Evolutionary conservation across 1,140 invertebrate species (phyloP), one percentile per base, ranked within the genome.

Genomic region (Ganaspis sp.): DNA sequence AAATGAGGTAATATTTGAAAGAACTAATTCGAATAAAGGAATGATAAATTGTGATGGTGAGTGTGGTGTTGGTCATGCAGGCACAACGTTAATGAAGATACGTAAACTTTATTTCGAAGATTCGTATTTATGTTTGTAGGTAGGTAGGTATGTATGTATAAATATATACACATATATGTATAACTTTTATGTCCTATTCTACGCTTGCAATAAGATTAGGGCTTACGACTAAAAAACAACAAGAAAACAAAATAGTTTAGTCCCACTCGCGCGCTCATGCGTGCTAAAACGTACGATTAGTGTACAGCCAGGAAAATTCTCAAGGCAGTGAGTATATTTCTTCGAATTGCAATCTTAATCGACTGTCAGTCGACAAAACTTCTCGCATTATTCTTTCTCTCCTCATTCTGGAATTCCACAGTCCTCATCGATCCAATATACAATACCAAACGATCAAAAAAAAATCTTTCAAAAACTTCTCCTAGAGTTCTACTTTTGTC

Each of bases 101-200:
- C 82, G 75, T 81, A 84, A 85, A 83, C 72, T 85, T 83, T 85
- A 83, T 85, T 83, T 82, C 72, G 37, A 76, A 84, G 70, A 81
- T 81, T 82, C 72, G 78, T 79, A 77, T 53, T 26, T 64, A 64
- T 64, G 58, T 64, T 64, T 73, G 42, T 64, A 79, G 77, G 73
- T 76, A 74, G 71, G 76, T 80, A 81, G 53, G 40, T 84, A 83
- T 79, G 74, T 85, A 85, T 85, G 80, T 86, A 86, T 85, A 86
- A 82, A 84, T 86, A 86, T 86, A 84, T 86, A 85, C 77, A 85
- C 70, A 76, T 84, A 74, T 84, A 79, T 85, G 34, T 77, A 64
- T 64, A 64, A 64, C 58, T 64, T 29, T 64, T 64, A 64, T 64
- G 58, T 64, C 71, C 58, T 75, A 17, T 71, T 69, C 34, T 53